Percentiles rank a stretch among this genome's conserved stretches.
Evolutionary conservation across 2,113 vertebrate genomes (phyloP).

Genomic region (Hipposideros armiger): DNA sequence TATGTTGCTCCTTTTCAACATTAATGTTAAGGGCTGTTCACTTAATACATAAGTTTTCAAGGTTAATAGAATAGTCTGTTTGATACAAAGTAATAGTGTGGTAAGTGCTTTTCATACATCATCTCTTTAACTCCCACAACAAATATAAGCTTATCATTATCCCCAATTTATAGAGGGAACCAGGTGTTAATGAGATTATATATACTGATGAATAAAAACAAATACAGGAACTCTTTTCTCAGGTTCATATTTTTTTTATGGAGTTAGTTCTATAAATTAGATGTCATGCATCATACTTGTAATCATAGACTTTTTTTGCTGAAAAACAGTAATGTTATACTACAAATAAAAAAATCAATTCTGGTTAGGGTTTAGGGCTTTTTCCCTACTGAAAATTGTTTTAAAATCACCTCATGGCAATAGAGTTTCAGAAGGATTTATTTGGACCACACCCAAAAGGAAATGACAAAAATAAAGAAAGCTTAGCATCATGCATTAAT

Average conservation of each 20-base stretch:
- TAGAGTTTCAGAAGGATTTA: not conserved
- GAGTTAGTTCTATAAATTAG: not conserved
- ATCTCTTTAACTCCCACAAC: not conserved
- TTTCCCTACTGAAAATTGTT: not conserved
- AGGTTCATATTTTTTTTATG: not conserved
- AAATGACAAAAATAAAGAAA: not conserved
- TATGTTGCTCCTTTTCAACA: not conserved
- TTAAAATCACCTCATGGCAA: not conserved
- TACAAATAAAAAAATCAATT: not conserved
- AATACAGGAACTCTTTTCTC: not conserved
- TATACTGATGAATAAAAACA: not conserved
- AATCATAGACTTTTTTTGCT: not conserved
- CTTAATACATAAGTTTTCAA: not conserved
- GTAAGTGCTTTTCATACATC: not conserved
- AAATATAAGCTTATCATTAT: not conserved
- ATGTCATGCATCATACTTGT: not conserved
- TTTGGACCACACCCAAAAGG: not conserved
- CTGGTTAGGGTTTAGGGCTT: not conserved
- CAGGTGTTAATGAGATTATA: not conserved
- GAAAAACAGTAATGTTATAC: not conserved
- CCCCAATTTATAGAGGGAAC: not conserved
- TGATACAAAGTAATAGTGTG: not conserved
- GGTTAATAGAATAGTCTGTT: not conserved
- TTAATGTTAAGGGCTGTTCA: not conserved
- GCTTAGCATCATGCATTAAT: not conserved